Evolutionary conservation across 2,888 invertebrate genomes (phyloP).

Genomic region (Campaea margaritaria): DNA sequence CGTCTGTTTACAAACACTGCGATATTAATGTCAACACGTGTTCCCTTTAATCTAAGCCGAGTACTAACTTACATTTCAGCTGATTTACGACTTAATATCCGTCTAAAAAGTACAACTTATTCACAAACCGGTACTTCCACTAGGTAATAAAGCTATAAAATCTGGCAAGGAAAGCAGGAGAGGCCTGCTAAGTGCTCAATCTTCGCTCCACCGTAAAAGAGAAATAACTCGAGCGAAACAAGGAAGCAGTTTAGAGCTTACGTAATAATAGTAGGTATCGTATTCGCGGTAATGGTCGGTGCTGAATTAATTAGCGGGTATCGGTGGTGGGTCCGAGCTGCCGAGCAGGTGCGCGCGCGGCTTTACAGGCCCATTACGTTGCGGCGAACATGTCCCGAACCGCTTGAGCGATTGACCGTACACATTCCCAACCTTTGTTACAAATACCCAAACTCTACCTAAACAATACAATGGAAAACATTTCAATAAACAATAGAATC

Average conservation of each 20-base stretch:
- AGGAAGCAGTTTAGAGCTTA: constrained; percentile 58
- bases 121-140: constrained; percentile 34
- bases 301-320: constrained; percentile 78
- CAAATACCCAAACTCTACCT: constrained; percentile 43
- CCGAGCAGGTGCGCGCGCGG: constrained; percentile 70
- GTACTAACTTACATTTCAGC: constrained; percentile 22
- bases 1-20: constrained; percentile 18
- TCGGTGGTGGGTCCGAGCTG: constrained; percentile 44
- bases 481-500: constrained; percentile 44
- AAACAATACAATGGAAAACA: constrained; percentile 47
- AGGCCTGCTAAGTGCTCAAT: constrained; percentile 55
- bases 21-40: constrained; percentile 16
- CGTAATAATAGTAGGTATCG: constrained; percentile 67
- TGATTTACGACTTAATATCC: constrained; percentile 38
- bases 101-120: constrained; percentile 32
- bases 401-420: constrained; percentile 69
- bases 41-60: constrained; percentile 21
- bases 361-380: constrained; percentile 74
- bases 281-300: constrained; percentile 67
- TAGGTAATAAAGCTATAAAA: constrained; percentile 46
- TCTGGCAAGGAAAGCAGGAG: constrained; percentile 42
- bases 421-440: constrained; percentile 50
- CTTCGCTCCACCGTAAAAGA: constrained; percentile 53
- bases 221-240: constrained; percentile 58
- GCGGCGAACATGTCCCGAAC: constrained; percentile 60